phyloP scores from a whole-genome alignment of 1,140 invertebrate species.

The Lordiphosa clarofinis region DNA sequence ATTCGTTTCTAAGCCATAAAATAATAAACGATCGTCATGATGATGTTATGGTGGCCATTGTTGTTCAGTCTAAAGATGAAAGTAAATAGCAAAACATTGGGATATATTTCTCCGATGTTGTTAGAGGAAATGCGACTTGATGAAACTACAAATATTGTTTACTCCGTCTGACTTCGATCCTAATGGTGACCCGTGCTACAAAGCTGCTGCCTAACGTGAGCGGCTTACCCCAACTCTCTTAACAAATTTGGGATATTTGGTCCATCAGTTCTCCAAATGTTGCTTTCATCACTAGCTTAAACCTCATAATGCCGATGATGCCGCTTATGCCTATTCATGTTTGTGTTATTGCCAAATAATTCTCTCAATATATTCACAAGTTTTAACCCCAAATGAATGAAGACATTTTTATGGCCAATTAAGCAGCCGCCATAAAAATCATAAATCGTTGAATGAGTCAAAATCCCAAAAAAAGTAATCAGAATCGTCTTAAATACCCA shows the following conservation, averaged over 20 bases:
- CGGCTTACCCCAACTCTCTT: too few species aligned
- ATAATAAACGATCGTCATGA: slow-evolving; percentile 30
- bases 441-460: slow-evolving; percentile 49
- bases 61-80: too few species aligned
- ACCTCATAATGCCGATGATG: slow-evolving; percentile 20
- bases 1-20: slow-evolving; percentile 34
- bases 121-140: too few species aligned
- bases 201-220: too few species aligned
- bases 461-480: slow-evolving; percentile 11
- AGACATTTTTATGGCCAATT: slow-evolving; percentile 76
- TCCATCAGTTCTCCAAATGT: too few species aligned
- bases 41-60: slow-evolving; percentile 11
- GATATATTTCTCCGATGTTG: too few species aligned
- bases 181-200: too few species aligned
- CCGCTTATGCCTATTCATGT: slow-evolving; percentile 3
- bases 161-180: too few species aligned
- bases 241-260: too few species aligned
- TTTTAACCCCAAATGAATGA: slow-evolving; percentile 50
- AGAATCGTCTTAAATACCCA: slow-evolving; percentile 1
- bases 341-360: slow-evolving; percentile 6
- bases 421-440: slow-evolving; percentile 54
- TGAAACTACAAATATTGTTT: too few species aligned
- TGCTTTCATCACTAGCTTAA: too few species aligned
- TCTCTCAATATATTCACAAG: slow-evolving; percentile 27
- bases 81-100: too few species aligned